Evolutionary conservation across 2,113 vertebrate species (phyloP).

Genomic region (Archocentrus centrarchus): DNA sequence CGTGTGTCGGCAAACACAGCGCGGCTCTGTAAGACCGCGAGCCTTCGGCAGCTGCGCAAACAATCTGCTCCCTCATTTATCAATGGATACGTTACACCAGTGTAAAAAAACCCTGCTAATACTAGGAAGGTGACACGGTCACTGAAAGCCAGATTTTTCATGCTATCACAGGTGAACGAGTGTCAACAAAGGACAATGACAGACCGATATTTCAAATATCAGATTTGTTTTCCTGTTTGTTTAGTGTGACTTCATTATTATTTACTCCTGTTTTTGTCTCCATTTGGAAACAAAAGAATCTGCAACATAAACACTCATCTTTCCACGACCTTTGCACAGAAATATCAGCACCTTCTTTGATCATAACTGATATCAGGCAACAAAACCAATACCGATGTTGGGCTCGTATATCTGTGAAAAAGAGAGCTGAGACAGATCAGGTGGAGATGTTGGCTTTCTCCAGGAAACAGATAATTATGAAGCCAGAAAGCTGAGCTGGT

Average conservation of each 20-base stretch:
- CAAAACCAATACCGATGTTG: too few species aligned
- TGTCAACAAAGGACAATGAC: neutral
- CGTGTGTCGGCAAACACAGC: slow-evolving; percentile 51
- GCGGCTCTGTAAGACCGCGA: slow-evolving; percentile 41
- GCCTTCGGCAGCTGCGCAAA: slow-evolving; percentile 68
- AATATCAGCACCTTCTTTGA: too few species aligned
- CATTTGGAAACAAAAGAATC: neutral
- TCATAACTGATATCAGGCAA: too few species aligned
- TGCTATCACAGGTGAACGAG: neutral
- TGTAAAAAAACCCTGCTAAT: neutral
- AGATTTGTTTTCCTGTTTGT: neutral
- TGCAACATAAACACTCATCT: rapidly evolving
- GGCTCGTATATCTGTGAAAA: too few species aligned
- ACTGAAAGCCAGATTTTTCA: neutral
- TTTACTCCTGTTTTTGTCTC: neutral
- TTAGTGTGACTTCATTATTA: neutral
- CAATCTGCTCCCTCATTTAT: slow-evolving; percentile 31
- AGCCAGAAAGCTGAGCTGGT: neutral
- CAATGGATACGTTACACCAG: slow-evolving; percentile 20
- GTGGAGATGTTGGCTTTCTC: neutral
- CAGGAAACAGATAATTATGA: neutral
- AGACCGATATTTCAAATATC: neutral
- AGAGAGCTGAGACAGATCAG: too few species aligned
- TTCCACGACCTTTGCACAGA: neutral
- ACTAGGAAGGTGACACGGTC: neutral